These are phyloP conservation scores for Calameuta pallipes DNA, from an alignment of 2,888 invertebrate genomes.

Conservation along the genomic window DNA sequence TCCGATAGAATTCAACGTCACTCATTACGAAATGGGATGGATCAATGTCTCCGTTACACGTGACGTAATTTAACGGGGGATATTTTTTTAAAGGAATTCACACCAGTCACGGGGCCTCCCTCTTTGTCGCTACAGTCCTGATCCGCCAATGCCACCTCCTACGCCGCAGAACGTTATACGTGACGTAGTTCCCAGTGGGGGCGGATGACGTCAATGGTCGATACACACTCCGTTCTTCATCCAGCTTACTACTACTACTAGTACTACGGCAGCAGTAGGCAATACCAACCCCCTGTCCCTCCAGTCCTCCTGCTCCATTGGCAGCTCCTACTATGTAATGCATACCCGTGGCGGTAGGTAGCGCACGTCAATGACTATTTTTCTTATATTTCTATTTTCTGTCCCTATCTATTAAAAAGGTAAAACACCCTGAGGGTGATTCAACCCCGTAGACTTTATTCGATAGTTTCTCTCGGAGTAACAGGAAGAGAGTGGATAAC, in stretches of 20 bases:
- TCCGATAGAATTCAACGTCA: neutral
- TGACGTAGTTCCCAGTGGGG: slow-evolving; percentile 58
- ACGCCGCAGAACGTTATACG: slow-evolving; percentile 42
- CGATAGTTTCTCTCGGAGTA: neutral
- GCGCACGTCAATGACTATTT: neutral
- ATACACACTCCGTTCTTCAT: slow-evolving; percentile 53
- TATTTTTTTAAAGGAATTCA: neutral
- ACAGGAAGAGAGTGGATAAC: neutral
- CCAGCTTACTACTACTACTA: slow-evolving; percentile 29
- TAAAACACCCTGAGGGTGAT: neutral
- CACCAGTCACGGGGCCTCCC: neutral
- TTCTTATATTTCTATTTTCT: neutral
- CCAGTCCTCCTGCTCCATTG: neutral
- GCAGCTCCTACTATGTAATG: neutral
- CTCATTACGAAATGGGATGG: neutral
- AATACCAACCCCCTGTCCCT: no score
- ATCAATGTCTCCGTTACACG: neutral
- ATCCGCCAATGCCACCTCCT: slow-evolving; percentile 43
- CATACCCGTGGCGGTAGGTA: neutral
- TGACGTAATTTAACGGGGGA: neutral
- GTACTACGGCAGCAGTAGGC: slow-evolving; percentile 51
- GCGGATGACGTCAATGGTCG: slow-evolving; percentile 61
- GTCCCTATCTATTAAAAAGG: neutral
- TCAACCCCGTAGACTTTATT: neutral
- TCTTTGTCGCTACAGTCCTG: neutral